Base-by-base conservation (phyloP, 2,797 vertebrate species). In the Semotilus atromaculatus region DNA sequence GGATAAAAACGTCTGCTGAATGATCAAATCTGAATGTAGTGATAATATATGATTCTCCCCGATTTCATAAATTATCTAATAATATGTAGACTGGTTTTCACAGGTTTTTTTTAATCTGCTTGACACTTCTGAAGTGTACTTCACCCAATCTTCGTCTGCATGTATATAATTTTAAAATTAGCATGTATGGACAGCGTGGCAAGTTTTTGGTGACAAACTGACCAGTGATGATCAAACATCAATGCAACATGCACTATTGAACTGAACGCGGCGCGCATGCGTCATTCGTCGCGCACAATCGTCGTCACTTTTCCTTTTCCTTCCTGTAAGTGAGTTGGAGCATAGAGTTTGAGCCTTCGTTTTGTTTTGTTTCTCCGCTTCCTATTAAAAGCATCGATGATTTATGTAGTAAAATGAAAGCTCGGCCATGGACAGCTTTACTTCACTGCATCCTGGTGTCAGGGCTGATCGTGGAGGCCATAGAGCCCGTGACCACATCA, bases 401-500 rank as follows among this genome's bases (percentile, higher is more conserved):
- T 26, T 71, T 40, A 31, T 43, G 4, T 1, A 3, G 0, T 26
- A 94, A 66, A 13, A 95, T 95, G 94, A 93, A 86, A 80, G 13
- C 11, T 1, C 11, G 58, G 14, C 70, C 29, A 51, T 89, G 55
- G 0, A 14, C 82, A 1, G 76, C 3, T 58, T 36, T 93, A 16
- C 11, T 90, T 18, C 31, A 92, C 2, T 88, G 86, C 1, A 4
- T 90, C 0, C 48, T 71, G 14, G 62, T 91, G 0, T 43, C 53
- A 4, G 5, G 78, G 2, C 80, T 87, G 70, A 74, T 87, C 5
- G 93, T 93, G 0, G 70, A 79, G 66, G 72, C 93, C 10, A 91
- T 95, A 51, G 95, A 96, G 23, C 94, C 94, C 2, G 0, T 95
- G 73, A 92, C 93, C 40, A 90, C 92, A 3, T 85, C 93, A 0